Conservation (phyloP, 2,113 vertebrate genomes). For the Trematomus loennbergii region DNA sequence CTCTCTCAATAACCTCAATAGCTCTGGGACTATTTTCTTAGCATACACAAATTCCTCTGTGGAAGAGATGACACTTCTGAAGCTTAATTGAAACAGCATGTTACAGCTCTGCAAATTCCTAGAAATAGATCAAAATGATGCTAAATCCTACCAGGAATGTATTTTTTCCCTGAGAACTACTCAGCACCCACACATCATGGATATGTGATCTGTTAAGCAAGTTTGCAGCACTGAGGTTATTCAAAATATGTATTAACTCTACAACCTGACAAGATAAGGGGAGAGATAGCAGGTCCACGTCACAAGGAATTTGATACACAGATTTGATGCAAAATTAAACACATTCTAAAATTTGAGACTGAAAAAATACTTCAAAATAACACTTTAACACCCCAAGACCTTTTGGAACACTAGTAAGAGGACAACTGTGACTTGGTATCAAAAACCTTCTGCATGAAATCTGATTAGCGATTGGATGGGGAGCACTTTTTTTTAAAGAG, state of each 20-base stretch:
- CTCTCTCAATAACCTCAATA: not conserved
- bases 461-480: not conserved
- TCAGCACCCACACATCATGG: not conserved
- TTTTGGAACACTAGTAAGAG: not conserved
- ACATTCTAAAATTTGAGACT: not conserved
- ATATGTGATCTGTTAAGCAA: not conserved
- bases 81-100: conserved; percentile 39
- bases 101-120: conserved; percentile 16
- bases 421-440: not conserved
- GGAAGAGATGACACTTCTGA: not conserved
- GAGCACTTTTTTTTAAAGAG: not conserved
- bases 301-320: not conserved
- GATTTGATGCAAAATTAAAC: not conserved
- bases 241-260: not conserved
- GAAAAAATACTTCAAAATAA: not conserved
- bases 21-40: not conserved
- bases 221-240: not conserved
- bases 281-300: too few relatives aligned
- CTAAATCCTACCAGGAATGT: too few relatives aligned
- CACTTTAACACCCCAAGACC: not conserved
- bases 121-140: not conserved
- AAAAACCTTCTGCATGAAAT: not conserved
- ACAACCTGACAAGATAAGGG: not conserved
- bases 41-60: not conserved
- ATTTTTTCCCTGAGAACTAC: too few relatives aligned